These are phyloP conservation scores for Campoplex capitator DNA, from an alignment of 2,888 invertebrate species.

Conservation along the genomic window DNA sequence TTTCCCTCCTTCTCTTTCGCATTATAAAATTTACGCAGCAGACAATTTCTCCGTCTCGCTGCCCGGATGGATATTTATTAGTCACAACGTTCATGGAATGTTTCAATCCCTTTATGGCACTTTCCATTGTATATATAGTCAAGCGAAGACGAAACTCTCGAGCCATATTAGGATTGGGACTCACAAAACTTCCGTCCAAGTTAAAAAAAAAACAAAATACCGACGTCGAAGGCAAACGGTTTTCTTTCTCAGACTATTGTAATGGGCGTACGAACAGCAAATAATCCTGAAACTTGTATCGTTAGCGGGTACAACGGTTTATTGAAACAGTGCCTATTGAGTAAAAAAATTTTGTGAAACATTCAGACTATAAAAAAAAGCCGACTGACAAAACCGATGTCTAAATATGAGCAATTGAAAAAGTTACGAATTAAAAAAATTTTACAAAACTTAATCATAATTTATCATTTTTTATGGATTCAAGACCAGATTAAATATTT, in stretches of 20 bases:
- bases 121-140: constrained; percentile 67
- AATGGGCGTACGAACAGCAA: too few species aligned
- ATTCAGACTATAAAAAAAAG: too few species aligned
- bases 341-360: background rate
- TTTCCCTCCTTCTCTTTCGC: background rate
- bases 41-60: constrained; percentile 58
- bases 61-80: constrained; percentile 71
- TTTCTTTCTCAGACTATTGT: background rate
- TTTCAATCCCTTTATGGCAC: constrained; percentile 66
- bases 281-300: background rate
- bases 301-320: background rate
- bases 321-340: background rate
- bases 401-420: background rate
- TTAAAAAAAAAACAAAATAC: background rate
- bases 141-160: background rate
- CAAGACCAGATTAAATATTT: too few species aligned
- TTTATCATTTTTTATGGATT: background rate
- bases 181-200: background rate
- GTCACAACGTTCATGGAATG: constrained; percentile 65
- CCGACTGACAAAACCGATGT: background rate
- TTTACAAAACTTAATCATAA: background rate
- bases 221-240: background rate
- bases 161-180: background rate
- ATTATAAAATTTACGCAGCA: constrained; percentile 39
- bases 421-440: too few species aligned